A percentile compares a stretch with the other conserved stretches of the same genome.
Evolutionary conservation across 2,888 invertebrate genomes (phyloP).

Genomic region (Rhyacophila evoluta): DNA sequence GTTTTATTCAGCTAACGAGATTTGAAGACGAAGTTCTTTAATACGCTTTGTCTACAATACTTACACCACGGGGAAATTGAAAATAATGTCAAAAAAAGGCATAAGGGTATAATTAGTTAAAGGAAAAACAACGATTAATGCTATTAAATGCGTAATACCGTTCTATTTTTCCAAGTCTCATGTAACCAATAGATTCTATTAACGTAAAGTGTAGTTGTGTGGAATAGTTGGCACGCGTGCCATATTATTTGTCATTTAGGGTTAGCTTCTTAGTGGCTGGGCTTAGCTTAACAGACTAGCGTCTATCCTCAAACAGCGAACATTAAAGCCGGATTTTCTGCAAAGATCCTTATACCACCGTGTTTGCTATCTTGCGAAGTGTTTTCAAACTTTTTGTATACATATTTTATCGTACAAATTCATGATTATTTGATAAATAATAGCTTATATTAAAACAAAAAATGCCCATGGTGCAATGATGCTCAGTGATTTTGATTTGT

Average conservation of each 20-base stretch:
- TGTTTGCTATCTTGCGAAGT: slow-evolving; percentile 6
- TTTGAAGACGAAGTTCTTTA: too few relatives aligned
- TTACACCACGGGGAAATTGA: too few relatives aligned
- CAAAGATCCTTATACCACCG: slow-evolving; percentile 21
- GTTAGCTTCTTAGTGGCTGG: slow-evolving; percentile 10
- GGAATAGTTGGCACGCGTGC: slow-evolving; percentile 15
- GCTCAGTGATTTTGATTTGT: too few relatives aligned
- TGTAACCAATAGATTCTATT: slow-evolving; percentile 13
- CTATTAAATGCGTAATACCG: background rate
- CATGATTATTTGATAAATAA: too few relatives aligned
- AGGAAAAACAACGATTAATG: too few relatives aligned
- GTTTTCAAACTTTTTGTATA: slow-evolving; percentile 24
- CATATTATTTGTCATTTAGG: slow-evolving; percentile 24
- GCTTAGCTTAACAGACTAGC: slow-evolving; percentile 19
- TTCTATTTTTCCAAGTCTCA: background rate
- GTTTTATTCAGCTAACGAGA: too few relatives aligned
- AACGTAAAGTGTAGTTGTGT: background rate
- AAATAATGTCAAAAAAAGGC: too few relatives aligned
- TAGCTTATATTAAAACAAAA: too few relatives aligned
- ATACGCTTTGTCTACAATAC: too few relatives aligned
- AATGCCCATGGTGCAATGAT: too few relatives aligned
- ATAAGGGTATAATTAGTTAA: too few relatives aligned
- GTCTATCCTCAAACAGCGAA: slow-evolving; percentile 24
- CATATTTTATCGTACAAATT: too few relatives aligned
- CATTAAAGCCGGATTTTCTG: slow-evolving; percentile 22